Evolutionary conservation across 1,140 invertebrate species (phyloP).

Genomic region (Neodiprion fabricii): DNA sequence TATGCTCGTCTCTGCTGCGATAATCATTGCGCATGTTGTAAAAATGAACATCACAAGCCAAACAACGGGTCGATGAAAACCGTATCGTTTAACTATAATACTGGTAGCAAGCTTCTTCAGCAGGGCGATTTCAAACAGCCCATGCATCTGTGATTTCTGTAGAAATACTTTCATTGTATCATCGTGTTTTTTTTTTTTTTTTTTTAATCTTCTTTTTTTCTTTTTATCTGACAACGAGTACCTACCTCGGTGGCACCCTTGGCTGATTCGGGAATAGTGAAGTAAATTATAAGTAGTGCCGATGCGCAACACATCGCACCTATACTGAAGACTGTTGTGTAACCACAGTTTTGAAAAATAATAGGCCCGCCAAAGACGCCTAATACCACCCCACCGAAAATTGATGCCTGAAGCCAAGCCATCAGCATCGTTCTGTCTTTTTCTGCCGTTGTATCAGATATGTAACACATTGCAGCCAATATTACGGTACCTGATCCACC

Average conservation of each 20-base stretch:
- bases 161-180: slow-evolving; percentile 25
- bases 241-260: background rate
- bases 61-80: slow-evolving; percentile 67
- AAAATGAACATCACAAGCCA: slow-evolving; percentile 67
- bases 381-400: slow-evolving; percentile 65
- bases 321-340: slow-evolving; percentile 52
- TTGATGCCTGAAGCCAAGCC: slow-evolving; percentile 66
- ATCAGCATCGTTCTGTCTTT: slow-evolving; percentile 64
- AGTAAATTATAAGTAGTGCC: slow-evolving; percentile 49
- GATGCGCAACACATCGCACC: slow-evolving; percentile 40
- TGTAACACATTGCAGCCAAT: slow-evolving; percentile 67
- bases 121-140: slow-evolving; percentile 65
- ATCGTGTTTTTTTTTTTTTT: too few relatives aligned
- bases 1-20: slow-evolving; percentile 63
- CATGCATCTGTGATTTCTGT: slow-evolving; percentile 49
- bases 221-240: background rate
- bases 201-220: too few relatives aligned
- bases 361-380: slow-evolving; percentile 67
- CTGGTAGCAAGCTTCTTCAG: slow-evolving; percentile 67
- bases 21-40: slow-evolving; percentile 63
- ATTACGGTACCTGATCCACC: slow-evolving; percentile 67
- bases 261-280: slow-evolving; percentile 47
- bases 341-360: slow-evolving; percentile 59
- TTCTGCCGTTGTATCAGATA: slow-evolving; percentile 67
- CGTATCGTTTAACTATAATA: slow-evolving; percentile 66